These are phyloP conservation scores for Octodonta nipae DNA, from an alignment of 2,888 invertebrate genomes.

Conservation along the genomic window DNA sequence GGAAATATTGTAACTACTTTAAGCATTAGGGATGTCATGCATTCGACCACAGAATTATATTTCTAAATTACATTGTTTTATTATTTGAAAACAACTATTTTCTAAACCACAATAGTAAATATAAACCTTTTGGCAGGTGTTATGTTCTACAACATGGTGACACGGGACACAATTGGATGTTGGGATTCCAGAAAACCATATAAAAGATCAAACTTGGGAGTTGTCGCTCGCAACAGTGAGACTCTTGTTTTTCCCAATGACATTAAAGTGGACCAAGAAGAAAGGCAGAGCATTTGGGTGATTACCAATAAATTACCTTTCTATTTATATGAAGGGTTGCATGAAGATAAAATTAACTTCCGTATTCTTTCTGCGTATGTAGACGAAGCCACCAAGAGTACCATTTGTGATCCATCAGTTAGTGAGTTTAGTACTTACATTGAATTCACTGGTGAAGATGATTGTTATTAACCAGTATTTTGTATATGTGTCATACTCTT, in stretches of 20 bases:
- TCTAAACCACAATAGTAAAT: too few species aligned
- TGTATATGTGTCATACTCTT: too few species aligned
- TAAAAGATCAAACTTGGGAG: constrained; percentile 44
- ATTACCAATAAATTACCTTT: constrained; percentile 62
- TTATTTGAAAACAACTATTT: too few species aligned
- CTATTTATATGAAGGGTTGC: constrained; percentile 52
- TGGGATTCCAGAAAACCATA: constrained; percentile 67
- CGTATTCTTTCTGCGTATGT: constrained; percentile 56
- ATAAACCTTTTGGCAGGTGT: constrained; percentile 33
- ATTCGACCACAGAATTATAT: too few species aligned
- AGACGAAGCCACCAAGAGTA: constrained; percentile 48
- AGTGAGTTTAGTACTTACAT: constrained; percentile 7
- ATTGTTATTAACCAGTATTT: constrained; percentile 10
- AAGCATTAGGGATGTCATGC: too few species aligned
- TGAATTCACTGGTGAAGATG: constrained; percentile 8
- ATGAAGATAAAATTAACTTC: constrained; percentile 56
- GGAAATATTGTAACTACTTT: too few species aligned
- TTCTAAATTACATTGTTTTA: too few species aligned
- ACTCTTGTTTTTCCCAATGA: constrained; percentile 71
- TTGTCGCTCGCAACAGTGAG: constrained; percentile 47
- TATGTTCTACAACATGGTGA: constrained; percentile 68
- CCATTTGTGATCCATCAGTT: constrained; percentile 55
- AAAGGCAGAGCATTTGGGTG: constrained; percentile 59
- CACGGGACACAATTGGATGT: constrained; percentile 61
- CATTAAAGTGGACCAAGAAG: constrained; percentile 57